phyloP scores from a whole-genome alignment of 2,888 invertebrate species.

The Netelia melanura region DNA sequence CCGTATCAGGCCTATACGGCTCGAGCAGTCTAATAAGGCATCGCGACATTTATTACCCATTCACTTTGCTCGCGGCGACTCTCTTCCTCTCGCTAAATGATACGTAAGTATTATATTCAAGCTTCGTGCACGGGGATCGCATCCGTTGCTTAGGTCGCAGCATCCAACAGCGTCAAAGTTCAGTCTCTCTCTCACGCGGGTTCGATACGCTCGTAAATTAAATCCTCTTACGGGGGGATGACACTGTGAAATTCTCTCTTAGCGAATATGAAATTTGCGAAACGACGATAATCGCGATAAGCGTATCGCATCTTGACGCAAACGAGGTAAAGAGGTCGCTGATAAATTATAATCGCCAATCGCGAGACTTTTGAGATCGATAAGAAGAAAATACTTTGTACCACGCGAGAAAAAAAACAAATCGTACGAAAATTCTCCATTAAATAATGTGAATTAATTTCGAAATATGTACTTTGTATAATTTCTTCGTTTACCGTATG shows the following conservation, averaged over 20 bases:
- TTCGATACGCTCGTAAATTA: constrained; percentile 45
- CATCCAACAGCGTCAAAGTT: constrained; percentile 44
- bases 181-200: constrained; percentile 19
- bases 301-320: not conserved
- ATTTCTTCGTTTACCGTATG: no score
- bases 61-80: constrained; percentile 63
- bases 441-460: no score
- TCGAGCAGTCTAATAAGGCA: constrained; percentile 64
- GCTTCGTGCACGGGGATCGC: constrained; percentile 29
- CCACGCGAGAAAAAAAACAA: not conserved
- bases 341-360: not conserved
- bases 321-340: no score
- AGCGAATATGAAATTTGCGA: constrained; percentile 44
- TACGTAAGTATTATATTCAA: constrained; percentile 53
- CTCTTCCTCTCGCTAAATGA: constrained; percentile 63
- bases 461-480: no score
- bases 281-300: constrained; percentile 25
- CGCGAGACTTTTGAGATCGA: not conserved
- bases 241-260: constrained; percentile 44
- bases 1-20: constrained; percentile 36
- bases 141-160: constrained; percentile 24
- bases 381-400: not conserved
- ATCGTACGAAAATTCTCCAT: no score
- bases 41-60: constrained; percentile 66
- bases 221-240: constrained; percentile 35